phyloP scores from a whole-genome alignment of 2,113 vertebrate genomes.

The Ibidorhyncha struthersii region DNA sequence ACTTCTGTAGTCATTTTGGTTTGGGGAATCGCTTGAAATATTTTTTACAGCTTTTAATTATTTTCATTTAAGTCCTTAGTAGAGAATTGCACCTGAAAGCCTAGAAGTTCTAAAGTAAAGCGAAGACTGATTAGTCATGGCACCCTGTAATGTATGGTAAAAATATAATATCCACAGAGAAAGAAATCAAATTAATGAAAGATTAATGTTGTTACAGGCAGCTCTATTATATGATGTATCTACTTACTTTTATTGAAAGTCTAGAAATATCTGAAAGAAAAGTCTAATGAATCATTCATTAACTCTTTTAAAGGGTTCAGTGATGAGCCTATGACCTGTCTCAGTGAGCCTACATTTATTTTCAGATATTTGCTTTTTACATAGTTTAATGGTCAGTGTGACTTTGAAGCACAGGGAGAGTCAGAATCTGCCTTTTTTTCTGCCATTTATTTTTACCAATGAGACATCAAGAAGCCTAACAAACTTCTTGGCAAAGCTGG shows the following conservation, averaged over 20 bases:
- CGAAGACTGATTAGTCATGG: neutral
- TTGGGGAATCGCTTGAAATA: neutral
- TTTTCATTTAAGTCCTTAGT: neutral
- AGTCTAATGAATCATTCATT: neutral
- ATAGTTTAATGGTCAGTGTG: neutral
- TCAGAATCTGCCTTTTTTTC: neutral
- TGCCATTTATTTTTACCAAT: neutral
- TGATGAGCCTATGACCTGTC: neutral
- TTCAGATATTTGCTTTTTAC: neutral
- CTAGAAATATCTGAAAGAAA: neutral
- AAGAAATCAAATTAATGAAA: slow-evolving; percentile 50
- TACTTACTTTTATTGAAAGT: slow-evolving; percentile 1
- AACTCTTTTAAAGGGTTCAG: neutral
- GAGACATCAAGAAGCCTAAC: neutral
- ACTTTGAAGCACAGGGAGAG: neutral
- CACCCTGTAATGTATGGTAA: neutral
- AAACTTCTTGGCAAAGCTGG: neutral
- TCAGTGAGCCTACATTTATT: fast-evolving
- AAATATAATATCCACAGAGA: neutral
- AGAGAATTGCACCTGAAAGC: neutral
- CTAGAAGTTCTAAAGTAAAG: neutral
- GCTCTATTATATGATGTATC: neutral
- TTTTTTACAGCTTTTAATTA: neutral
- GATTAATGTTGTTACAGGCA: slow-evolving; percentile 44
- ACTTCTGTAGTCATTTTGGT: neutral